Base-by-base conservation (phyloP, 64 coral and sea anemone species). In the Stichodactyla mertensii region DNA sequence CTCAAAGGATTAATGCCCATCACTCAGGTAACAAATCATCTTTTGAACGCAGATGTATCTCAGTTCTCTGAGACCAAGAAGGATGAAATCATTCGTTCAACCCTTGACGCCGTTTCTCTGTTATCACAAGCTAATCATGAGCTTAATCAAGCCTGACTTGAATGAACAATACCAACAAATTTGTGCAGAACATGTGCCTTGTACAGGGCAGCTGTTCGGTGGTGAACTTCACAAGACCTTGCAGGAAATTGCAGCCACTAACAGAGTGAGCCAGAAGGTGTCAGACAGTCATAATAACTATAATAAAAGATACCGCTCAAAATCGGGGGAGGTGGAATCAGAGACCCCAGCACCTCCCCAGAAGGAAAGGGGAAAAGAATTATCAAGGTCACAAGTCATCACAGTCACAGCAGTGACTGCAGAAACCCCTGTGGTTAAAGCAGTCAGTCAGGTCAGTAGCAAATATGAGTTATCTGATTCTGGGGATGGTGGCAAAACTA, bases 101-200 rank as follows among this genome's bases (percentile, higher is more conserved):
- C 66, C 10, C 66, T 71, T 26, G 66, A 71, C 66, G 66, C 66
- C 66, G 66, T 71, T 71, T 71, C 66, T 36, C 24, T 89, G 15
- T 51, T 89, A 20, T 78, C 55, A 45, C 87, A 89, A 28, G 78
- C 87, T 52, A 89, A 88, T 62, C 6, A 77, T 52, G 87, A 88
- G 28, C 78, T 88, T n/a, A 82, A 31, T n/a, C 87, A 78, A 55
- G 77, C 67, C 89, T 78, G 82, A 90, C 74, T 69, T 79, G 69
- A 85, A 91, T 55, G 54, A 85, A 12, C 70, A 80, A 28, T 91
- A 86, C 77, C 55, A 66, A n/a, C 69, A 91, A 86, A 86, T 91
- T 79, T 91, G 89, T 55, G 56, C 64, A 85, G 71, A 86, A 60
- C 83, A 85, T 52, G 83, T 91, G n/a, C 51, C 45, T 20, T 62